Evolutionary conservation across 2,797 vertebrate species (phyloP), one percentile per base, ranked within the genome.

Genomic region (Coranthus polyacanthus): DNA sequence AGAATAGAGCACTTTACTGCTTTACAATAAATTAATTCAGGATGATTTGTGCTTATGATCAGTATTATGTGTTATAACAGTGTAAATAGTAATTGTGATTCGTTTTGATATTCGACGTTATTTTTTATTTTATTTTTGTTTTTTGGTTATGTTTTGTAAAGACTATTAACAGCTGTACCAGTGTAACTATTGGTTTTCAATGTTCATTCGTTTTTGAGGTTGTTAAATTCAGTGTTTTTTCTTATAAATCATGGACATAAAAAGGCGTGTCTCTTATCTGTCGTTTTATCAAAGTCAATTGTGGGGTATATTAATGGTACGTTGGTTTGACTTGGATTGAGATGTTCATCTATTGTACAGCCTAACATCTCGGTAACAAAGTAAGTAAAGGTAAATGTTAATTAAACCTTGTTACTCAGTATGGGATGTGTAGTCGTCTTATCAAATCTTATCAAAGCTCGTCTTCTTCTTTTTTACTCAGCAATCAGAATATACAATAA

Each of bases 1-100:
- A 52, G 32, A 83, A 68, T n/a, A 57, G 79, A 94, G 94, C 94
- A 93, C 94, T 93, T 93, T 73, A 93, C 82, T 76, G 91, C 91
- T 92, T 92, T 87, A 78, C 85, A 67, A 68, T 73, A 46, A 53
- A 71, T 82, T 43, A 29, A 58, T 89, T 83, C 75, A 67, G 76
- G 29, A 37, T 79, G 76, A 78, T 50, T 54, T 24, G 83, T 87
- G 85, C 81, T 92, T 92, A 84, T 90, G 21, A 58, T 93, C 95
- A 95, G 95, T 94, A 94, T 95, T 94, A 93, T 82, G 59, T 52
- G 80, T 86, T 70, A 78, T 58, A 11, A 77, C 51, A 75, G 82
- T 90, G 88, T 79, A 85, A 84, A 88, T 58, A 91, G 68, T 89
- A 75, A 82, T 76, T 86, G 81, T 92, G 76, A 68, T 82, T 78